Percentiles rank a stretch among this genome's conserved stretches.
phyloP scores from a whole-genome alignment of 2,888 invertebrate species.

The Nomada lathburiana region DNA sequence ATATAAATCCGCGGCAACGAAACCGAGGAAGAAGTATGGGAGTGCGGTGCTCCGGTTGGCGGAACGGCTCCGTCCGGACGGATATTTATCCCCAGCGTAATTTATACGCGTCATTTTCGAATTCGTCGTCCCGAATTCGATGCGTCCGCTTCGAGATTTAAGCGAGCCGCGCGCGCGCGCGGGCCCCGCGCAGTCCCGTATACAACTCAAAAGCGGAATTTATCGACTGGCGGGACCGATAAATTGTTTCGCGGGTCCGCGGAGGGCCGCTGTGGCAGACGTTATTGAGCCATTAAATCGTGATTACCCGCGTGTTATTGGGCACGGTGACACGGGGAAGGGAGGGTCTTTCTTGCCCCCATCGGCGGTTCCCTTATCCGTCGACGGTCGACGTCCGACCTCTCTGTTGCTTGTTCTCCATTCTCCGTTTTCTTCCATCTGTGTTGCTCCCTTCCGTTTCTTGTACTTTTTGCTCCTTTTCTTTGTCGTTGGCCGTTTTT shows the following conservation, averaged over 20 bases:
- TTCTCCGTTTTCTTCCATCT: neutral
- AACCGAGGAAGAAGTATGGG: constrained; percentile 22
- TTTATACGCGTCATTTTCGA: constrained; percentile 64
- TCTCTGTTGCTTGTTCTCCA: neutral
- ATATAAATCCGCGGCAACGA: constrained; percentile 23
- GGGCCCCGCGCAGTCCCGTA: constrained; percentile 59
- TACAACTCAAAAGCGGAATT: constrained; percentile 79
- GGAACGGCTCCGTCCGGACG: constrained; percentile 4
- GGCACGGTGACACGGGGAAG: constrained; percentile 75
- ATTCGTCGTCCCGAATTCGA: constrained; percentile 62
- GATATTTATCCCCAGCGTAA: constrained; percentile 61
- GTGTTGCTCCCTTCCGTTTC: neutral
- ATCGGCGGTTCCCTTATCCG: neutral
- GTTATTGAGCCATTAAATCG: constrained; percentile 83
- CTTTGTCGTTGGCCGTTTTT: neutral
- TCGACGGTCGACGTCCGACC: neutral
- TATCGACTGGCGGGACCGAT: constrained; percentile 80
- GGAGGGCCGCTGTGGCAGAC: constrained; percentile 72
- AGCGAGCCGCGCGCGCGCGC: constrained; percentile 45
- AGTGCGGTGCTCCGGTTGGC: neutral
- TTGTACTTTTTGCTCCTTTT: neutral
- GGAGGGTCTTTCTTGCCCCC: constrained; percentile 65
- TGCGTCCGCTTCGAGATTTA: constrained; percentile 61
- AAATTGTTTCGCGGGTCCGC: constrained; percentile 78
- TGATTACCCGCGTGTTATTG: constrained; percentile 81